A percentile compares a stretch with the other conserved stretches of the same genome.
Conservation (phyloP, 2,113 vertebrate genomes). For the Saimiri boliviensis region DNA sequence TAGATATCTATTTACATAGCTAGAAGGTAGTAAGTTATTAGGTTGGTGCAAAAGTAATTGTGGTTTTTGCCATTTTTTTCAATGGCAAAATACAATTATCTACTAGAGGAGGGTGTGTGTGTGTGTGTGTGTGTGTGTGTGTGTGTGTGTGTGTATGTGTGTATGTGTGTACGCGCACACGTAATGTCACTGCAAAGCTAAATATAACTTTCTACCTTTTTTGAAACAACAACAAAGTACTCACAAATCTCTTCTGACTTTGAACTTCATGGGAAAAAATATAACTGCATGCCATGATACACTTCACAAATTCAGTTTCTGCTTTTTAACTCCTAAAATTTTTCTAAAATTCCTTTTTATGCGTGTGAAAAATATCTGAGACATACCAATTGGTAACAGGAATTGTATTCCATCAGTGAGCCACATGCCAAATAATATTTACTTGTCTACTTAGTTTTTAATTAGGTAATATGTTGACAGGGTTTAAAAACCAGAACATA, state of each 20-base stretch:
- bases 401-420: background rate
- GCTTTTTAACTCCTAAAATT: background rate
- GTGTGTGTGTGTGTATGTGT: accelerated
- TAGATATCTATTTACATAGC: background rate
- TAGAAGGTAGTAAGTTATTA: background rate
- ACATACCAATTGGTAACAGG: background rate
- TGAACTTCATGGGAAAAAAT: background rate
- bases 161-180: accelerated
- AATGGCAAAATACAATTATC: background rate
- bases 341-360: background rate
- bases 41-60: too few species aligned
- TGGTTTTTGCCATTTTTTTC: too few species aligned
- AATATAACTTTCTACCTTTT: background rate
- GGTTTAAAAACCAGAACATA: conserved; percentile 6
- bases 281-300: background rate
- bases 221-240: background rate
- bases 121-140: background rate
- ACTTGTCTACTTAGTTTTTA: background rate
- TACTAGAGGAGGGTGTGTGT: background rate
- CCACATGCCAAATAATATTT: background rate
- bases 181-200: background rate
- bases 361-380: background rate
- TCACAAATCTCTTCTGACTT: background rate
- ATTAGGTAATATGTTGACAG: background rate
- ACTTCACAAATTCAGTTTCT: conserved; percentile 17